These are phyloP conservation scores for Sipha flava DNA, from an alignment of 1,140 invertebrate species.

Conservation along the genomic window DNA sequence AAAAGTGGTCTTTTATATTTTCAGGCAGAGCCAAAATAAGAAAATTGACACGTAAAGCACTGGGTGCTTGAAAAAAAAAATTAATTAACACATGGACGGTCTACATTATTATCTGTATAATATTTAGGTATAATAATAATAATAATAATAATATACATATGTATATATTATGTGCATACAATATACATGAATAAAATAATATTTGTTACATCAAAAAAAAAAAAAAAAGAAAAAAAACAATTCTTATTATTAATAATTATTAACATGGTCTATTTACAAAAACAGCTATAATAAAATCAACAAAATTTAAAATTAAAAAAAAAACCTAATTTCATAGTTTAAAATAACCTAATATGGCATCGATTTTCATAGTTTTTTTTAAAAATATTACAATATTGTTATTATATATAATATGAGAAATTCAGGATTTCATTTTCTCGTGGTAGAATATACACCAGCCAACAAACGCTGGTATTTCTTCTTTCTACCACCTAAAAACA, in stretches of 20 bases:
- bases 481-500: slow-evolving; percentile 22
- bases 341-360: slow-evolving; percentile 23
- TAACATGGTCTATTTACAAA: neutral
- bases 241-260: neutral
- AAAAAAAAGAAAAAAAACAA: neutral
- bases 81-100: neutral
- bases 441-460: slow-evolving; percentile 15
- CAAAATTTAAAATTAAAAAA: neutral
- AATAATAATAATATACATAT: neutral
- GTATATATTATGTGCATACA: too few species aligned
- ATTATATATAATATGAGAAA: neutral
- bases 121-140: neutral
- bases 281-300: neutral
- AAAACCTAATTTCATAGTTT: neutral
- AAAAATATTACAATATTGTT: neutral
- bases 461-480: slow-evolving; percentile 22
- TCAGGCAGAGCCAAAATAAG: neutral
- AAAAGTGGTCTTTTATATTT: neutral
- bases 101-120: neutral
- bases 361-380: neutral
- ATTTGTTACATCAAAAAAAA: too few species aligned
- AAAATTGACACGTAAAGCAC: neutral
- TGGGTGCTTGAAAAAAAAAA: neutral
- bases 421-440: neutral
- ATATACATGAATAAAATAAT: too few species aligned